Evolutionary conservation across 2,888 invertebrate genomes (phyloP).

Genomic region (Nematopogon swammerdamellus): DNA sequence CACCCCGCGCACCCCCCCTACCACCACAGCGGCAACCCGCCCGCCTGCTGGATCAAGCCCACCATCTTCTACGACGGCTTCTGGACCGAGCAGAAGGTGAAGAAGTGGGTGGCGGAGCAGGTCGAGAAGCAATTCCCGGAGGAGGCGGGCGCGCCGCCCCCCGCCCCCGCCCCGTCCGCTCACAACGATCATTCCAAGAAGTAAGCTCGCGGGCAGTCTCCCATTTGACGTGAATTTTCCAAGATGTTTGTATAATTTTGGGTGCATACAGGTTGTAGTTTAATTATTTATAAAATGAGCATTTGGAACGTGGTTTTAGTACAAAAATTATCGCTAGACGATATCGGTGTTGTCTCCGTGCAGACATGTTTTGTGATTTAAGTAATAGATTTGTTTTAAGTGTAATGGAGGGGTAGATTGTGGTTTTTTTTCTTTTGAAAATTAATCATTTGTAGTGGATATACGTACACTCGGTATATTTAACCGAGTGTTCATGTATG

Average conservation of each 20-base stretch:
- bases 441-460: too few species aligned
- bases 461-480: too few species aligned
- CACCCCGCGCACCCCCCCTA: constrained; percentile 14
- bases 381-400: background rate
- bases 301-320: too few species aligned
- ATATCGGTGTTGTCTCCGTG: background rate
- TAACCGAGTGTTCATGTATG: too few species aligned
- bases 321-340: too few species aligned
- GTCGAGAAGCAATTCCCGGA: constrained; percentile 47
- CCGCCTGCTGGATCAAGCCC: constrained; percentile 46
- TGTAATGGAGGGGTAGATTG: background rate
- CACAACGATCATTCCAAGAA: constrained; percentile 12
- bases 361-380: background rate
- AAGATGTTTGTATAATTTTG: background rate
- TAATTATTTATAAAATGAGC: too few species aligned
- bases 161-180: constrained; percentile 4
- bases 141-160: constrained; percentile 19
- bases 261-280: too few species aligned
- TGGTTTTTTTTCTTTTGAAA: too few species aligned
- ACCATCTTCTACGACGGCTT: constrained; percentile 52
- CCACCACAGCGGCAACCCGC: constrained; percentile 10
- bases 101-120: constrained; percentile 51
- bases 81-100: constrained; percentile 54
- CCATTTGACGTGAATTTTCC: constrained; percentile 2
- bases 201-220: background rate